phyloP scores from a whole-genome alignment of 2,888 invertebrate species.

The Rhingia rostrata region DNA sequence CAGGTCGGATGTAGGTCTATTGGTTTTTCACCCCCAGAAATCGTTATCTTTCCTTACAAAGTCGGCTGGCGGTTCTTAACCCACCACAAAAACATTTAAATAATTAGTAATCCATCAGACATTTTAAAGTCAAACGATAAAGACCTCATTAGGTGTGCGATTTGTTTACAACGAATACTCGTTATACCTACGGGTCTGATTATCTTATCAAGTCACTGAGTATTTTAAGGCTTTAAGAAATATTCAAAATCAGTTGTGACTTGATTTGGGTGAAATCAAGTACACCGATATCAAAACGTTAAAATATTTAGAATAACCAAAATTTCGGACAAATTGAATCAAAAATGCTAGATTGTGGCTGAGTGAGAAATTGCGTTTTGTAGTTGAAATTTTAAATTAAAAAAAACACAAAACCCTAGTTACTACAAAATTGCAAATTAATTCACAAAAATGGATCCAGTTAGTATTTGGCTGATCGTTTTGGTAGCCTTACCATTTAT shows the following conservation, averaged over 20 bases:
- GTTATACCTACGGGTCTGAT: constrained; percentile 8
- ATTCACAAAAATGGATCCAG: constrained; percentile 42
- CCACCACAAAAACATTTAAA: constrained; percentile 27
- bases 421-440: background rate
- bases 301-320: background rate
- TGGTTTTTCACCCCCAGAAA: background rate
- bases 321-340: constrained; percentile 7
- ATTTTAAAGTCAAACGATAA: constrained; percentile 29
- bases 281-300: background rate
- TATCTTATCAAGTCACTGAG: constrained; percentile 60
- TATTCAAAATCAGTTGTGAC: constrained; percentile 25
- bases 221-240: constrained; percentile 27
- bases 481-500: constrained; percentile 49
- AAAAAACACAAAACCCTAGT: background rate
- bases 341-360: constrained; percentile 32
- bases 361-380: constrained; percentile 2
- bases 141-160: background rate
- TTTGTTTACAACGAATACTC: constrained; percentile 2
- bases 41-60: background rate
- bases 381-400: background rate
- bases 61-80: constrained; percentile 11
- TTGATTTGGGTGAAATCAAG: constrained; percentile 13
- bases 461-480: constrained; percentile 53
- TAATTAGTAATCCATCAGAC: constrained; percentile 39
- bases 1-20: background rate